Evolutionary conservation across 2,888 invertebrate genomes (phyloP), one percentile per base, ranked within the genome.

Genomic region (Heliconius hortense): DNA sequence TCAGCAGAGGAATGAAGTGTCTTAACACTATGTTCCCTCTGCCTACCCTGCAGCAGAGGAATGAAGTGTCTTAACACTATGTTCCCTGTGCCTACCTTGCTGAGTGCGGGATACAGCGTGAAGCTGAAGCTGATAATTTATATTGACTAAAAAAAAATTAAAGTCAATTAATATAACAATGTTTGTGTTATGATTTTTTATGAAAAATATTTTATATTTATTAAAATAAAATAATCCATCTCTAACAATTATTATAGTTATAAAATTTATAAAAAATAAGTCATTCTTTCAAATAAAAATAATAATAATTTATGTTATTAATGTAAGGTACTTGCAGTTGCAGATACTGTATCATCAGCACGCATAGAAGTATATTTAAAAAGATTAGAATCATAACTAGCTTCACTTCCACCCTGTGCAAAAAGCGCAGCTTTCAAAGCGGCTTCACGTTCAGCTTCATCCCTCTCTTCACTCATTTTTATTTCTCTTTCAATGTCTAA

Each of bases 361-460:
- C 81, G 81, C 76, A 87, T 76, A 5, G 90, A 81, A 62, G 82
- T 81, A 77, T 93, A 93, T 74, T 88, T 85, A 2, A 86, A 3
- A 48, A 93, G 80, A 83, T 93, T 92, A 5, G 93, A 89, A 84
- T 93, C 93, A 80, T 88, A 90, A 75, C 88, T 92, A 63, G 88
- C 87, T 85, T 93, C 93, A 81, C 93, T 93, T 2, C 89, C 93
- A 68, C 88, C 91, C 75, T 87, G 86, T 21, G 82, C 81, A 59
- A 87, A 79, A 53, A 88, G 76, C 4, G 87, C 86, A 59, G 87
- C 87, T 82, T 90, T 89, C 80, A 86, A 81, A 7, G 89, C 89
- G 39, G 88, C 87, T 66, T 66, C 66, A 80, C 83, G 86, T 79
- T 93, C 91, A 31, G 86, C 86, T 69, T 86, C 89, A 76, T 87